phyloP scores from a whole-genome alignment of 2,797 vertebrate species.

The Sebastes vulpes region DNA sequence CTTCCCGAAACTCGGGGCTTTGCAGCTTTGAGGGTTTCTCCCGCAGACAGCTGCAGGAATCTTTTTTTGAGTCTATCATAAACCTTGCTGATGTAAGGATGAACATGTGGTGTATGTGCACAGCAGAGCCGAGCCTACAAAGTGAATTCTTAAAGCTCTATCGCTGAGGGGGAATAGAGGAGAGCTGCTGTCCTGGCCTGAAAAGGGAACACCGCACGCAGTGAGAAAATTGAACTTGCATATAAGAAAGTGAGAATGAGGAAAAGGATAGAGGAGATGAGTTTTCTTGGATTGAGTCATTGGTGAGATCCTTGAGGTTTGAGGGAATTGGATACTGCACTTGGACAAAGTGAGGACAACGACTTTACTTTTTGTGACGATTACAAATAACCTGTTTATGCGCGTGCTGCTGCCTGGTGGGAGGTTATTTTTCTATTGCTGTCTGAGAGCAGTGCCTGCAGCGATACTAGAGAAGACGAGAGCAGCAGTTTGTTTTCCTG shows the following conservation, averaged over 20 bases:
- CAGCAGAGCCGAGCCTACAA: constrained; percentile 31
- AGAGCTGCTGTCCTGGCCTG: constrained; percentile 14
- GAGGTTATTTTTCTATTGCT: constrained; percentile 33
- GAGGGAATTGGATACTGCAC: constrained; percentile 14
- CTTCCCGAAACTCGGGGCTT: constrained; percentile 22
- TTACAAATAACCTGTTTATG: constrained; percentile 39
- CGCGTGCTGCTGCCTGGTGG: constrained; percentile 1
- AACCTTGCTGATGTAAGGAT: constrained; percentile 30
- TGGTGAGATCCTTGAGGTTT: constrained; percentile 6
- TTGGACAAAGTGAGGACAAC: constrained; percentile 24
- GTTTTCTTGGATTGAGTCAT: constrained; percentile 2
- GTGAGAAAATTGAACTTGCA: constrained; percentile 30
- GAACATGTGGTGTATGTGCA: constrained; percentile 32
- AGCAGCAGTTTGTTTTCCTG: constrained; percentile 29
- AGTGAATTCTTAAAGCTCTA: constrained; percentile 50
- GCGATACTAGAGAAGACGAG: constrained; percentile 18
- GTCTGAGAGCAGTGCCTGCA: constrained; percentile 20
- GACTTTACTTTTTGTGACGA: constrained; percentile 27
- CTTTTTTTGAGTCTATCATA: constrained; percentile 18
- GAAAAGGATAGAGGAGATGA: background rate
- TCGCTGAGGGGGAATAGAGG: constrained; percentile 1
- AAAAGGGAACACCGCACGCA: background rate
- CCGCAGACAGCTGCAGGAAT: constrained; percentile 21
- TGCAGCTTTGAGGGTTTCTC: constrained; percentile 32
- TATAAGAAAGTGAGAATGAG: constrained; percentile 12